Evolutionary conservation across 2,888 invertebrate genomes (phyloP).

Genomic region (Lasioglossum zephyrum): DNA sequence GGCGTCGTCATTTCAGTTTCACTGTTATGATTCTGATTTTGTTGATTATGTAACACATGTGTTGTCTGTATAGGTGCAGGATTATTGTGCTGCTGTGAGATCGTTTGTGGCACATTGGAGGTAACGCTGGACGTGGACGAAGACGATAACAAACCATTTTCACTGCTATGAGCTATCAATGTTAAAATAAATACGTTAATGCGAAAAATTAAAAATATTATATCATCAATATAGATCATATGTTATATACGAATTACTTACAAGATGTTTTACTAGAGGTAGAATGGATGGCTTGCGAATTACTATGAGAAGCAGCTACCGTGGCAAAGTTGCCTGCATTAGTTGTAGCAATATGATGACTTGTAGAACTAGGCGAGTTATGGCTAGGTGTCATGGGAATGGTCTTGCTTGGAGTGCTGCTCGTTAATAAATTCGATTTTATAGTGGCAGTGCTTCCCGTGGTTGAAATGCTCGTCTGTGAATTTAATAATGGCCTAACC

Average conservation of each 20-base stretch:
- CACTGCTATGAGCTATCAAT: slow-evolving; percentile 82
- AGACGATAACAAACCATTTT: slow-evolving; percentile 83
- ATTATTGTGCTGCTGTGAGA: slow-evolving; percentile 83
- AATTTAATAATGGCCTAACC: slow-evolving; percentile 85
- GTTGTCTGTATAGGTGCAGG: slow-evolving; percentile 79
- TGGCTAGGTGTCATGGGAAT: slow-evolving; percentile 87
- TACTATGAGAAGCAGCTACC: slow-evolving; percentile 86
- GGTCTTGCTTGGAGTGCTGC: slow-evolving; percentile 84
- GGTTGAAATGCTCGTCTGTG: slow-evolving; percentile 87
- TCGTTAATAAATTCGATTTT: slow-evolving; percentile 85
- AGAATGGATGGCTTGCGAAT: slow-evolving; percentile 83
- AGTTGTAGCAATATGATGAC: slow-evolving; percentile 82
- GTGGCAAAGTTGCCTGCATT: slow-evolving; percentile 88
- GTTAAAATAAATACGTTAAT: background rate
- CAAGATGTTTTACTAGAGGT: slow-evolving; percentile 84
- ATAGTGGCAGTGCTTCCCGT: slow-evolving; percentile 85
- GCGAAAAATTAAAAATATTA: background rate
- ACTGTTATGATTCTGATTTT: slow-evolving; percentile 80
- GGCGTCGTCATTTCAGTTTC: slow-evolving; percentile 80
- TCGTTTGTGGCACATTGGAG: slow-evolving; percentile 81
- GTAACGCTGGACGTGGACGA: slow-evolving; percentile 79
- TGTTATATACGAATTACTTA: slow-evolving; percentile 69
- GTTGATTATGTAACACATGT: slow-evolving; percentile 79
- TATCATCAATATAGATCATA: background rate
- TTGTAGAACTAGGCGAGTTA: slow-evolving; percentile 83